Base-by-base conservation (phyloP, 2,888 invertebrate genomes). In the Loripinus fragilis region DNA sequence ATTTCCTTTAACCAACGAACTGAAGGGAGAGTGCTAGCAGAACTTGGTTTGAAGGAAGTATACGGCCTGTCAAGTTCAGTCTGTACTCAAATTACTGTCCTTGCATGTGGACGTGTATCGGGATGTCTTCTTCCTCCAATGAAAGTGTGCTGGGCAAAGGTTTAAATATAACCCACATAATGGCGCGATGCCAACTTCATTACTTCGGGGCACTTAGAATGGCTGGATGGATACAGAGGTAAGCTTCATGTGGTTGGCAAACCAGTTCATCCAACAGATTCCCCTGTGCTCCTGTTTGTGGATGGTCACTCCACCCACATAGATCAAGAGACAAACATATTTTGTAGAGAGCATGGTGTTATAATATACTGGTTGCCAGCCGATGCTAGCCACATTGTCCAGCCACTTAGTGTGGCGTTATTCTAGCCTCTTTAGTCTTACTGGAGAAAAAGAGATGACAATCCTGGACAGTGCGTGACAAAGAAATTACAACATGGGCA, bases 221-320 rank as follows among this genome's bases (percentile, higher is more conserved):
- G 81, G 85, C 1, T 85, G 80, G 83, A 78, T 85, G 83, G 75
- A 80, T n/a, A 52, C 81, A 15, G 79, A 81, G 68, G 41, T 71
- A 28, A 25, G 48, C 0, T 81, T 76, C 67, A 50, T 81, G 17
- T 25, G 66, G 33, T 52, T 69, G 15, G 64, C 73, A 25, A 52
- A 45, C 30, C 17, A 48, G 2, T 66, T 55, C 42, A 68, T 33
- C 5, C 64, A 0, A 67, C 79, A 15, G n/a, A n/a, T 17, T 41
- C 48, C 7, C 79, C 82, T 0, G 67, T 82, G 12, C 23, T 79
- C 28, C 45, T 79, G 15, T 77, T 75, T 72, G 77, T 82, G 12
- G 82, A 82, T 64, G 79, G 79, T 8, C 82, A 79, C 42, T 70
- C 67, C 0, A 82, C 79, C 0, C 74, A 73, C 33, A n/a, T n/a